Evolutionary conservation across 2,113 vertebrate species (phyloP).

Genomic region (Todiramphus saurophagus): DNA sequence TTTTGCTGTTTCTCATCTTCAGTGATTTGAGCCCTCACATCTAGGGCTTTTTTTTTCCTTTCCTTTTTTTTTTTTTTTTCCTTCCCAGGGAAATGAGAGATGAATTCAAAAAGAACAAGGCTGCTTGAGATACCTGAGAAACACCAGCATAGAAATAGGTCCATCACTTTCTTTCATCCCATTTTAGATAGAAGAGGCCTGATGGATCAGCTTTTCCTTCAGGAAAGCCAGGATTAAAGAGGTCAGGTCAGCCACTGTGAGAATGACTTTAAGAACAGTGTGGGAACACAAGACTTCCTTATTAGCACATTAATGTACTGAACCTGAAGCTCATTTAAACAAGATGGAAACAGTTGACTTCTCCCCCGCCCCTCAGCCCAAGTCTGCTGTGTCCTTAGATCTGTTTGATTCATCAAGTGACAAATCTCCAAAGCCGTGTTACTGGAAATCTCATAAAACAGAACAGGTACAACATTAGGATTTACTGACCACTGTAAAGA

Average conservation of each 20-base stretch:
- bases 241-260: constrained; percentile 42
- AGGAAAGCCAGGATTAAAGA: constrained; percentile 63
- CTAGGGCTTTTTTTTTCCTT: not conserved
- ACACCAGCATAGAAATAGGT: not conserved
- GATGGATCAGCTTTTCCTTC: constrained; percentile 32
- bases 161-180: not conserved
- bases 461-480: not conserved
- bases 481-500: constrained; percentile 34
- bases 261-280: constrained; percentile 13
- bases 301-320: constrained; percentile 17
- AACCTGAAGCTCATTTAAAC: constrained; percentile 32
- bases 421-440: not conserved
- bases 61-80: not conserved
- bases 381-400: not conserved
- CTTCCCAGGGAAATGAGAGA: constrained; percentile 32
- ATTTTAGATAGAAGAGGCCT: constrained; percentile 13
- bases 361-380: not conserved
- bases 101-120: not conserved
- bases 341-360: not conserved
- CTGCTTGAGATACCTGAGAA: constrained; percentile 14
- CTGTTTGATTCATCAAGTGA: not conserved
- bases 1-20: constrained; percentile 37
- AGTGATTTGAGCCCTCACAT: constrained; percentile 1
- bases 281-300: constrained; percentile 28
- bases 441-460: constrained; percentile 31